Percentiles rank a stretch among this genome's conserved stretches.
These are phyloP conservation scores for Kobus ellipsiprymnus DNA, from an alignment of 2,113 vertebrate genomes.

Conservation along the genomic window DNA sequence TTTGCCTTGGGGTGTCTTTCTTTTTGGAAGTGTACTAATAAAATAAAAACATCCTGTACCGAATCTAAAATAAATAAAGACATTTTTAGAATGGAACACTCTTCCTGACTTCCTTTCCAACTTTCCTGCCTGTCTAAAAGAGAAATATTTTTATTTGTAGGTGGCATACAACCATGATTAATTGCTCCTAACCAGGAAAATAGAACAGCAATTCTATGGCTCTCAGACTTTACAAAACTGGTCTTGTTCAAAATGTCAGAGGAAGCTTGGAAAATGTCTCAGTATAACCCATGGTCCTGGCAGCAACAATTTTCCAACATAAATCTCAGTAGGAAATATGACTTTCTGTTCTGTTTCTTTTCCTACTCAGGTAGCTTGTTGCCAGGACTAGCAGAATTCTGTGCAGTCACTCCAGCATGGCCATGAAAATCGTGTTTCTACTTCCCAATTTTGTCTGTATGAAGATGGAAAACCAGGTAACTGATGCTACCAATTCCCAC, in stretches of 20 bases:
- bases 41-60: slow-evolving; percentile 44
- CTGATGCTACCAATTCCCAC: neutral
- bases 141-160: slow-evolving; percentile 38
- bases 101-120: slow-evolving; percentile 54
- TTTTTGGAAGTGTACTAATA: neutral
- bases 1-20: neutral
- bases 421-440: neutral
- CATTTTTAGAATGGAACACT: slow-evolving; percentile 41
- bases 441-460: neutral
- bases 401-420: neutral
- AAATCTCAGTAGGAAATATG: slow-evolving; percentile 26
- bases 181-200: slow-evolving; percentile 44
- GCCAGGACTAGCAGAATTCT: neutral
- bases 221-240: slow-evolving; percentile 32
- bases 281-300: slow-evolving; percentile 1
- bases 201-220: slow-evolving; percentile 28
- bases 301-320: slow-evolving; percentile 40
- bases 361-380: neutral
- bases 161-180: slow-evolving; percentile 45
- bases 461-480: neutral
- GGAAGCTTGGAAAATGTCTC: slow-evolving; percentile 25
- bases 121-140: slow-evolving; percentile 45
- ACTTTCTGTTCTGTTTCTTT: slow-evolving; percentile 22
- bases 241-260: slow-evolving; percentile 32
- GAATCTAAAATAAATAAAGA: slow-evolving; percentile 53